Evolutionary conservation across 2,113 vertebrate genomes (phyloP).

Genomic region (Tetrao urogallus): DNA sequence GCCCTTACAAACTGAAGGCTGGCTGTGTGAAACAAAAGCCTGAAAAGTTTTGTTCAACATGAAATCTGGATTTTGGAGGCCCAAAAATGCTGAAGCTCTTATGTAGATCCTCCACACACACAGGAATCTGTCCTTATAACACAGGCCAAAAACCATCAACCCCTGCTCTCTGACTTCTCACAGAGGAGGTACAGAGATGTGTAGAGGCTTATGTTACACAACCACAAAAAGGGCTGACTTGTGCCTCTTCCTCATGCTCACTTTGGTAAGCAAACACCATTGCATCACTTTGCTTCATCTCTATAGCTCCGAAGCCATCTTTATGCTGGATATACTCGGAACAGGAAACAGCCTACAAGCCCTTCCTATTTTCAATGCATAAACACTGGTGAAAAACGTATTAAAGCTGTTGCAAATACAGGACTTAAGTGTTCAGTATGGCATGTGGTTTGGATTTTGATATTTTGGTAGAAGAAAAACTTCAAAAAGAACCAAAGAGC

Average conservation of each 20-base stretch:
- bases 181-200: background rate
- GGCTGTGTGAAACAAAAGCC: background rate
- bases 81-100: background rate
- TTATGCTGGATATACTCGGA: background rate
- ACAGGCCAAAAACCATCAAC: background rate
- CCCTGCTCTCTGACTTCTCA: background rate
- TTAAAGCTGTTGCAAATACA: background rate
- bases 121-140: background rate
- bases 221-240: background rate
- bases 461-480: background rate
- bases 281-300: background rate
- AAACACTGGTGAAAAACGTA: background rate
- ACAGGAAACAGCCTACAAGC: background rate
- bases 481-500: background rate
- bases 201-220: background rate
- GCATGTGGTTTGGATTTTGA: background rate
- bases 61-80: background rate
- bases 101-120: fast-evolving
- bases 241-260: background rate
- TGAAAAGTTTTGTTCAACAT: background rate
- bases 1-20: background rate
- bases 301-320: background rate
- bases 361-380: background rate
- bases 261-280: background rate
- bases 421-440: background rate